Evolutionary conservation across 2,113 vertebrate genomes (phyloP).

Genomic region (Ciconia maguari): DNA sequence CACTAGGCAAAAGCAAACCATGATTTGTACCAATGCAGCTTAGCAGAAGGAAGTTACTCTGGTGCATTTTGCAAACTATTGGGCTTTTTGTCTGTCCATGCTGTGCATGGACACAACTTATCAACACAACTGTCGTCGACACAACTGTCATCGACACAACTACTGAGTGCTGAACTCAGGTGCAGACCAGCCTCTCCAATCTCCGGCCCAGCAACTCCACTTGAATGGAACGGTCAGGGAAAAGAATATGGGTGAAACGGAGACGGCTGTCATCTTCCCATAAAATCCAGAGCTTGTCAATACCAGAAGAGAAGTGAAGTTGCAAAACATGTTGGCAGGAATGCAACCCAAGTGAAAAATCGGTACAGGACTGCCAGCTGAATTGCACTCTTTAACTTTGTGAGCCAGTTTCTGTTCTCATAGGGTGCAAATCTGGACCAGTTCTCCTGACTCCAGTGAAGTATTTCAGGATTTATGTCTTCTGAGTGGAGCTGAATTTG

Average conservation of each 20-base stretch:
- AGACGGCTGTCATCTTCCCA: neutral
- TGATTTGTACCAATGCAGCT: neutral
- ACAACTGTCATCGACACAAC: neutral
- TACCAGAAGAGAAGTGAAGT: neutral
- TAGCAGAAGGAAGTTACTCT: neutral
- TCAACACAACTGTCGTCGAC: neutral
- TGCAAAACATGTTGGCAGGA: constrained; percentile 20
- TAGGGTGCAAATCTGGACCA: constrained; percentile 18
- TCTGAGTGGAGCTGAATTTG: constrained; percentile 34
- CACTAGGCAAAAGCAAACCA: neutral
- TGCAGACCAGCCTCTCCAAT: neutral
- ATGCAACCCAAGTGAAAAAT: neutral
- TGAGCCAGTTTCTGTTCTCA: constrained; percentile 39
- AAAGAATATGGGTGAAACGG: neutral
- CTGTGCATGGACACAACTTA: no score
- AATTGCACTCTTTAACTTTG: neutral
- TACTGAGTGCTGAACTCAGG: neutral
- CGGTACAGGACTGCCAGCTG: neutral
- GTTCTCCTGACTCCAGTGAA: neutral
- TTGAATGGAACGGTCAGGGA: neutral
- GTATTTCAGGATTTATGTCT: constrained; percentile 45
- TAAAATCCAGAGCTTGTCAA: neutral
- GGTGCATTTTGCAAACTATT: neutral
- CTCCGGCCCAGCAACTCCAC: neutral
- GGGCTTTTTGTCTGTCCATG: neutral